Evolutionary conservation across 2,797 vertebrate species (phyloP), one percentile per base, ranked within the genome.

Genomic region (Zalophus californianus): DNA sequence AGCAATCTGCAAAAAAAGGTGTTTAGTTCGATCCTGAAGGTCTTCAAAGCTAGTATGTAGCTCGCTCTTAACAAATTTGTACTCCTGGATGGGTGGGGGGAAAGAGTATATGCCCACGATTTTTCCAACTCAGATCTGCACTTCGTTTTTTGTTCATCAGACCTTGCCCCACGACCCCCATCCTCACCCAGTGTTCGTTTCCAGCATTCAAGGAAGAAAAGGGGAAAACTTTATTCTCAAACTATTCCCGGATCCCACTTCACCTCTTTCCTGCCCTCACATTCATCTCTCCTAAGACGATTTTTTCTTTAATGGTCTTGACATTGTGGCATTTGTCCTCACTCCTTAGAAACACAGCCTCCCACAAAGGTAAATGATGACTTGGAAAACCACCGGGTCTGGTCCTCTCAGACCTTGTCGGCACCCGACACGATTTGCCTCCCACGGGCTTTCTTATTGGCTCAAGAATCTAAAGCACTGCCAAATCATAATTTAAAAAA

Each of bases 1-100:
- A 85, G 86, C 66, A 93, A 88, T 88, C 94, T 96, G 91, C n/a
- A 97, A 96, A 85, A 91, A 75, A 92, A 96, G 60, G 66, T 77
- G 72, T 86, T 94, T 66, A 77, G 75, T 96, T 93, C 95, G 32
- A 73, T 92, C 27, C 29, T 79, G 41, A 91, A 91, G 32, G 7
- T 95, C 85, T 27, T 93, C 72, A 95, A 96, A 96, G 38, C n/a
- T 54, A 80, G 44, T 27, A 94, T 5, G 5, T 11, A 70, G 50
- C 62, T 92, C 52, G 83, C 32, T 79, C 75, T 44, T 50, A 92
- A 95, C 56, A 77, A 83, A 84, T 27, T 0, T 77, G 48, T 16
- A 94, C 68, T 68, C 52, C 25, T 84, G 9, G 50, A 79, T 48
- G 15, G 64, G 18, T 64, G 64, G 23, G 25, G 41, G 16, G 56